These are phyloP conservation scores for Gastrophryne carolinensis DNA, from an alignment of 2,797 vertebrate species.

Conservation along the genomic window DNA sequence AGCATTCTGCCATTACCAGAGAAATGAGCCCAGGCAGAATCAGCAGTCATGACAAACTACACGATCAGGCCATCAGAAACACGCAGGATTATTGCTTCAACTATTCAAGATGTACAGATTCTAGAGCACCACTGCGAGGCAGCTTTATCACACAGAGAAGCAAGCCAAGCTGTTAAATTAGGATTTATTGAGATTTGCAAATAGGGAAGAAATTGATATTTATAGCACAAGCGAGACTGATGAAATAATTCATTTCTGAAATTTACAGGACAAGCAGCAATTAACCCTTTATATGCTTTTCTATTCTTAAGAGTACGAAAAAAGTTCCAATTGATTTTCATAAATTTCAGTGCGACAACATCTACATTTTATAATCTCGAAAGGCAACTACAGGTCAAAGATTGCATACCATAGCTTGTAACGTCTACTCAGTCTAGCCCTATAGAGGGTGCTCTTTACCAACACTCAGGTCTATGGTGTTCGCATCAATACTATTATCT, in stretches of 20 bases:
- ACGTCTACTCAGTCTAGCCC: not conserved
- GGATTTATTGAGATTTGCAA: constrained; percentile 48
- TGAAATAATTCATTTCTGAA: constrained; percentile 40
- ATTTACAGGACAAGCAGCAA: constrained; percentile 2
- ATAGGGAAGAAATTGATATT: constrained; percentile 46
- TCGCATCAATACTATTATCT: not conserved
- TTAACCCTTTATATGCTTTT: constrained; percentile 12
- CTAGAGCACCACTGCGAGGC: constrained; percentile 42
- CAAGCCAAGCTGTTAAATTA: constrained; percentile 47
- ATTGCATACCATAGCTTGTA: not conserved
- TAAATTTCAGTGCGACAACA: not conserved
- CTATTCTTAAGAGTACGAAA: not conserved
- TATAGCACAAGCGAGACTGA: constrained; percentile 37
- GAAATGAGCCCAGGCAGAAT: constrained; percentile 50
- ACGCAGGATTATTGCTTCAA: constrained; percentile 44
- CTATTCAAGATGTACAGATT: constrained; percentile 42
- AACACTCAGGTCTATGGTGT: not conserved
- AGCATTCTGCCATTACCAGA: constrained; percentile 31
- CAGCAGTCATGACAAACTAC: constrained; percentile 51
- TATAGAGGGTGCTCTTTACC: constrained; percentile 30
- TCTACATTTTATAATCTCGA: not conserved
- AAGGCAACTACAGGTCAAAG: not conserved
- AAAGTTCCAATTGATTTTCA: not conserved
- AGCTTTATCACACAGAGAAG: constrained; percentile 40
- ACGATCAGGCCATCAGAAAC: constrained; percentile 47